Percentiles rank a stretch among this genome's conserved stretches.
Evolutionary conservation across 2,888 invertebrate genomes (phyloP).

Genomic region (Apamea epomidion): DNA sequence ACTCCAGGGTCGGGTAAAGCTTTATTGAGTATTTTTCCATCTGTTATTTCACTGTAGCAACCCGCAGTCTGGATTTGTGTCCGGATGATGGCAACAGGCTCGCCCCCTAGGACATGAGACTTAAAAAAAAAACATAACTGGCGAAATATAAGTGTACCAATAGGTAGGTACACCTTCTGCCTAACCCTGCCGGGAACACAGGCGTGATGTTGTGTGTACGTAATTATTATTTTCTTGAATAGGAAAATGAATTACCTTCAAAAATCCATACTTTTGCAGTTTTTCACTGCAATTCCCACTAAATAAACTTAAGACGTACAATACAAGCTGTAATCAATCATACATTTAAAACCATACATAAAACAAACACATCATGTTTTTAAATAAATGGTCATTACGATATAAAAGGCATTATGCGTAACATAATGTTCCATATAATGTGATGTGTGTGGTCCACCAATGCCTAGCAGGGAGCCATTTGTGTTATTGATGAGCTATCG

Average conservation of each 20-base stretch:
- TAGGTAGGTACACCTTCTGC: too few relatives aligned
- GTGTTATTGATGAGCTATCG: conserved; percentile 48
- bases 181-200: too few relatives aligned
- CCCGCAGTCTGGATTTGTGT: too few relatives aligned
- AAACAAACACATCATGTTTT: conserved; percentile 32
- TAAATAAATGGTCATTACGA: conserved; percentile 35
- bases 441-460: conserved; percentile 41
- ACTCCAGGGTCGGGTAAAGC: too few relatives aligned
- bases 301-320: background rate
- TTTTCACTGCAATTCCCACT: background rate
- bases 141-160: too few relatives aligned
- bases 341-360: conserved; percentile 24
- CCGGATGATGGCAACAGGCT: too few relatives aligned
- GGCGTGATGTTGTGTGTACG: too few relatives aligned
- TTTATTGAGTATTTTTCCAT: too few relatives aligned
- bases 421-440: conserved; percentile 47
- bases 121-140: too few relatives aligned
- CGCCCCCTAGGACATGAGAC: too few relatives aligned
- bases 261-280: background rate
- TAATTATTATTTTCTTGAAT: background rate
- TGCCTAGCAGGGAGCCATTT: conserved; percentile 19
- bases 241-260: background rate
- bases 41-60: too few relatives aligned
- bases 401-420: conserved; percentile 44
- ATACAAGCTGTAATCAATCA: conserved; percentile 9